These are phyloP conservation scores for Anhinga rufa DNA, from an alignment of 2,113 vertebrate genomes.

Conservation along the genomic window DNA sequence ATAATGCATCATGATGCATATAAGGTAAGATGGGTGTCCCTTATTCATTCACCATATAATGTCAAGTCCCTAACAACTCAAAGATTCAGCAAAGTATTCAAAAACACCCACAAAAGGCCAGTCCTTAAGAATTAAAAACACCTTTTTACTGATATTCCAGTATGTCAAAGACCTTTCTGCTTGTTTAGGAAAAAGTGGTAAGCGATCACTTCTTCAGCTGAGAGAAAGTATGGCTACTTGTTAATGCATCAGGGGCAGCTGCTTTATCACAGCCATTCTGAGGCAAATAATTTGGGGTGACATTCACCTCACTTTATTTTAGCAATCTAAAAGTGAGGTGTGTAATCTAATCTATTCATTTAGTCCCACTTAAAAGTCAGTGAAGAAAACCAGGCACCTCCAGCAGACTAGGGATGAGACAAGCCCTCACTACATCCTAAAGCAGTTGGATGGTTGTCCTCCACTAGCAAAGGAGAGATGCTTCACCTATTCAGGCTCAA, in stretches of 20 bases:
- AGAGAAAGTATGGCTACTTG: background rate
- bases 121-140: background rate
- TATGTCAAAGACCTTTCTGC: background rate
- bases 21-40: background rate
- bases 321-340: background rate
- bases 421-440: background rate
- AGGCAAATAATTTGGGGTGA: constrained; percentile 11
- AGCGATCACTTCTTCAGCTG: background rate
- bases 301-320: background rate
- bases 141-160: background rate
- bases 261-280: background rate
- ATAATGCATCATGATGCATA: background rate
- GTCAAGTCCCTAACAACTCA: background rate
- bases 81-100: background rate
- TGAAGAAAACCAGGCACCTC: background rate
- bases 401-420: background rate
- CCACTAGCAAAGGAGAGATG: background rate
- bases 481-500: background rate
- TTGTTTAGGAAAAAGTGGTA: background rate
- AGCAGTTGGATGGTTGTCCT: background rate
- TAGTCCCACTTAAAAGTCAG: background rate
- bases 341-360: constrained; percentile 4
- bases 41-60: background rate
- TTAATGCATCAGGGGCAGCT: background rate
- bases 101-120: background rate